Conservation (phyloP, 53 echinoderm and acorn worm genomes). For the Echinarachnius parma region DNA sequence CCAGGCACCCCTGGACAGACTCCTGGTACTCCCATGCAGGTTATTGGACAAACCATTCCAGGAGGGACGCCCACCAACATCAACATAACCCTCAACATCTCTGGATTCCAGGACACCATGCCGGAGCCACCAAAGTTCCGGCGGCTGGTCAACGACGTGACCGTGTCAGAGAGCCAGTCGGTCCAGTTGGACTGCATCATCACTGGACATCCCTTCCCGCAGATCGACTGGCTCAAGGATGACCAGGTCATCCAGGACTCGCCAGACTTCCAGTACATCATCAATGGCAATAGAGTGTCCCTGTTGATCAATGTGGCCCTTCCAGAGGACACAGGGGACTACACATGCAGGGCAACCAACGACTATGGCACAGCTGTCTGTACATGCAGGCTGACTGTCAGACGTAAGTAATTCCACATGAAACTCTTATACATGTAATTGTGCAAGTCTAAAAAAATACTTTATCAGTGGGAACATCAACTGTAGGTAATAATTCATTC, state of each 20-base stretch:
- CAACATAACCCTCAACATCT: constrained; percentile 83
- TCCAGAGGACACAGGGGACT: constrained; percentile 88
- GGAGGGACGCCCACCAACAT: constrained; percentile 70
- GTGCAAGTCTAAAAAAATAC: too few relatives aligned
- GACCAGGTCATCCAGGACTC: constrained; percentile 80
- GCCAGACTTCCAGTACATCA: constrained; percentile 87
- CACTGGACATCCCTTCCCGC: constrained; percentile 83
- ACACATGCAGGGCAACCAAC: constrained; percentile 91
- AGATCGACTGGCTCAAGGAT: constrained; percentile 81
- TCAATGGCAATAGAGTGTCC: constrained; percentile 85
- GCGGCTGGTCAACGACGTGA: constrained; percentile 65
- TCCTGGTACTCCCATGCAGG: constrained; percentile 41
- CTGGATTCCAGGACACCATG: constrained; percentile 67
- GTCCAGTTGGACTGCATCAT: constrained; percentile 85
- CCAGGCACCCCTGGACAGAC: constrained; percentile 34
- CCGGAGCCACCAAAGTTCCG: constrained; percentile 88
- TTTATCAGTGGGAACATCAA: too few relatives aligned
- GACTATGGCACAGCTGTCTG: constrained; percentile 83
- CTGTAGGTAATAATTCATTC: too few relatives aligned
- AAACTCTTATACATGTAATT: too few relatives aligned
- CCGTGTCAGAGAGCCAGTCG: constrained; percentile 76
- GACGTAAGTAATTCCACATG: constrained; percentile 80
- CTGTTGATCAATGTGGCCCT: constrained; percentile 76
- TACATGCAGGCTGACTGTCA: constrained; percentile 77
- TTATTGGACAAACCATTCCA: constrained; percentile 44